Evolutionary conservation across 1,140 invertebrate species (phyloP).

Genomic region (Lordiphosa clarofinis): DNA sequence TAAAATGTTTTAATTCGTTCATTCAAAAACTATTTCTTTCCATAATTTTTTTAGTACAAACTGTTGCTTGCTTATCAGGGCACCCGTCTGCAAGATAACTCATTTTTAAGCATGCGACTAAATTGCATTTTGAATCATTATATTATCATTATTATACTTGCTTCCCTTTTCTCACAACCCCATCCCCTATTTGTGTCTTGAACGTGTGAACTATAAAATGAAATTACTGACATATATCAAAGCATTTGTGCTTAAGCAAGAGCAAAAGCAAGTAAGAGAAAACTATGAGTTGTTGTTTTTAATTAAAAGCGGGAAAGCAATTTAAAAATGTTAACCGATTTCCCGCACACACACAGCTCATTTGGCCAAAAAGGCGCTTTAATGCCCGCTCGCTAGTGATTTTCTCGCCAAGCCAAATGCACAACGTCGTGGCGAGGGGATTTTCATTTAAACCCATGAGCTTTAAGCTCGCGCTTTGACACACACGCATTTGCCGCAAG

Average conservation of each 20-base stretch:
- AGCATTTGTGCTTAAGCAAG: conserved; percentile 44
- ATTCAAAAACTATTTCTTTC: too few species aligned
- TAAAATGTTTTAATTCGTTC: too few species aligned
- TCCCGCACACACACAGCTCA: conserved; percentile 26
- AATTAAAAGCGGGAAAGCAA: conserved; percentile 55
- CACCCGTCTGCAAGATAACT: conserved; percentile 51
- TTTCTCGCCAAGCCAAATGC: conserved; percentile 34
- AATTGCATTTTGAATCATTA: conserved; percentile 72
- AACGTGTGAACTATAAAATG: conserved; percentile 48
- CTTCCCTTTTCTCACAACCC: conserved; percentile 7
- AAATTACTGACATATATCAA: conserved; percentile 59
- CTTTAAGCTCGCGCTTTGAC: conserved; percentile 46
- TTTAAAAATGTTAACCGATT: conserved; percentile 55
- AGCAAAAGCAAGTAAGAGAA: background rate
- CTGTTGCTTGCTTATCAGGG: background rate
- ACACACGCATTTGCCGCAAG: too few species aligned
- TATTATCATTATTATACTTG: conserved; percentile 18
- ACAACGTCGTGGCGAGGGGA: conserved; percentile 48
- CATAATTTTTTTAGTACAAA: too few species aligned
- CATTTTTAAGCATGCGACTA: conserved; percentile 32
- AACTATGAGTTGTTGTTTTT: conserved; percentile 56
- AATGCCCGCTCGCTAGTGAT: conserved; percentile 13
- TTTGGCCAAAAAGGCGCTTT: conserved; percentile 24
- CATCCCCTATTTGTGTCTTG: conserved; percentile 1
- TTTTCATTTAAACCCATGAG: conserved; percentile 57